Conservation (phyloP, 2,797 vertebrate genomes). For the Furcifer pardalis region DNA sequence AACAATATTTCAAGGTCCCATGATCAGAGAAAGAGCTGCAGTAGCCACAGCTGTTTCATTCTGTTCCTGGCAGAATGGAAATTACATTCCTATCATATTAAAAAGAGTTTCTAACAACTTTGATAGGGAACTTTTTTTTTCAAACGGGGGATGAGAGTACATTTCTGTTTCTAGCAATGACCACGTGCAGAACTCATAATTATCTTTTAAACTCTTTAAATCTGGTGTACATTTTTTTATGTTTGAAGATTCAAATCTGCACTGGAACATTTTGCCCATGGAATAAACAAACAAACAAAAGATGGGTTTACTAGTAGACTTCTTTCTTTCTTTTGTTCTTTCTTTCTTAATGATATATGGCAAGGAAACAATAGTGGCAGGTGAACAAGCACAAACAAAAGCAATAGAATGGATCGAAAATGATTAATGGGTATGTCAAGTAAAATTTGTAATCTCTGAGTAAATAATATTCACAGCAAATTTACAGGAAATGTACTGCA, state of each 20-base stretch:
- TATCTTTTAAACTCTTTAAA: not conserved
- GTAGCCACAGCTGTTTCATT: conserved; percentile 17
- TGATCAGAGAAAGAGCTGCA: conserved; percentile 7
- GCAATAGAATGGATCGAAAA: not conserved
- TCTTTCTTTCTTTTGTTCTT: not conserved
- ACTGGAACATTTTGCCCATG: too few relatives aligned
- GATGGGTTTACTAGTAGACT: not conserved
- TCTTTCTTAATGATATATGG: not conserved
- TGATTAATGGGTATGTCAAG: conserved; percentile 2
- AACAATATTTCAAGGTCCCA: not conserved
- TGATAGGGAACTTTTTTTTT: not conserved
- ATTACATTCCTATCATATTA: conserved; percentile 10
- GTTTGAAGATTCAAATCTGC: too few relatives aligned
- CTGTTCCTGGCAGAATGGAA: conserved; percentile 15
- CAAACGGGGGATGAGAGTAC: not conserved
- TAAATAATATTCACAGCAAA: conserved; percentile 7
- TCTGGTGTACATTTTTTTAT: not conserved
- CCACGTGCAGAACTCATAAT: not conserved
- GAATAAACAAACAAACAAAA: not conserved
- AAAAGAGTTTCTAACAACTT: conserved; percentile 9
- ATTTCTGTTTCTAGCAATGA: not conserved
- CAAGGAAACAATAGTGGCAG: not conserved
- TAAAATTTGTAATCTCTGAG: not conserved
- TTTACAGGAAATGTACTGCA: conserved; percentile 2
- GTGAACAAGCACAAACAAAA: not conserved